phyloP scores from a whole-genome alignment of 2,888 invertebrate species.

The Macrophya annulata region DNA sequence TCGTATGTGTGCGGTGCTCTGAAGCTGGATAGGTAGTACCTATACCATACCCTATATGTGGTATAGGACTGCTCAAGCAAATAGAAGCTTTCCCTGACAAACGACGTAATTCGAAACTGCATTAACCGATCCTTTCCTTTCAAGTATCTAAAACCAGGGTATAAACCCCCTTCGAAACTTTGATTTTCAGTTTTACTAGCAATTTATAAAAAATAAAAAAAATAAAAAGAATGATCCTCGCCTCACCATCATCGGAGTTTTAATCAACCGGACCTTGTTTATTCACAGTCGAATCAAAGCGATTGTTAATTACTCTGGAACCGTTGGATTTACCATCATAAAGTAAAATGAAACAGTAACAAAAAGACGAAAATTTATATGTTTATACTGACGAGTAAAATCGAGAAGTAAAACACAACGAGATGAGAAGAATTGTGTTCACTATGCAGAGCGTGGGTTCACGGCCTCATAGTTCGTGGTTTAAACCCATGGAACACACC shows the following conservation, averaged over 20 bases:
- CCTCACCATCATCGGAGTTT: background rate
- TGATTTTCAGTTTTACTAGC: background rate
- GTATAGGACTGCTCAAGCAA: conserved; percentile 14
- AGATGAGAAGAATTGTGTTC: background rate
- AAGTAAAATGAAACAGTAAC: too few species aligned
- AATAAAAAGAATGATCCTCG: background rate
- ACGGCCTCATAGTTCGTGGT: background rate
- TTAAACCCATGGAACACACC: background rate
- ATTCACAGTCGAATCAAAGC: background rate
- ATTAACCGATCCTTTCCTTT: conserved; percentile 34
- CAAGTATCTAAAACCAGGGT: background rate
- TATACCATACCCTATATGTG: background rate
- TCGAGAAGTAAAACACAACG: background rate
- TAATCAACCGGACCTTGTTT: conserved; percentile 11
- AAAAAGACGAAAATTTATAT: background rate
- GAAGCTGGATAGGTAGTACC: background rate
- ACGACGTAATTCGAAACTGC: conserved; percentile 53
- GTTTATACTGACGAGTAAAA: background rate
- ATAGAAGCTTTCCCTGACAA: conserved; percentile 47
- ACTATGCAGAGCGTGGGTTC: background rate
- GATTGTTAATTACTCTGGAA: background rate
- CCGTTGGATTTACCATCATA: background rate
- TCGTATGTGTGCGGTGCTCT: background rate
- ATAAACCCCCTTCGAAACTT: too few species aligned
- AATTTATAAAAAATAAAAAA: background rate